Base-by-base conservation (phyloP, 2,888 invertebrate species). In the Drosophila basisetae region DNA sequence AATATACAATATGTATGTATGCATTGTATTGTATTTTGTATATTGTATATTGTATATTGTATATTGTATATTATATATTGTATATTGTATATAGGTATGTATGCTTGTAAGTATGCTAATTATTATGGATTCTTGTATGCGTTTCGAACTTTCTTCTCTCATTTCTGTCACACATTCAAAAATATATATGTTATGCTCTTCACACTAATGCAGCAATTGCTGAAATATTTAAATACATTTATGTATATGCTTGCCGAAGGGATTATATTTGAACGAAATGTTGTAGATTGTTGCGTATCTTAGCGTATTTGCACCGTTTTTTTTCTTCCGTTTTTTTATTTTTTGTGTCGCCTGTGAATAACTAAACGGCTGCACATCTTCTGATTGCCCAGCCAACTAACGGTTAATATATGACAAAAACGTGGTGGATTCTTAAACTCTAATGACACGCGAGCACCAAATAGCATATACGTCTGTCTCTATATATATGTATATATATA, bases 381-480 rank as follows among this genome's bases (percentile, higher is more conserved):
- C 43, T 69, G 58, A 28, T 55, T 35, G 61, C 3, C 33, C 33
- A 39, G 53, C 37, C 28, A 55, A 50, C 59, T 59, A 33, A 52
- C 33, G 35, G 22, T 49, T 61, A 50, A 59, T 22, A 59, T 58
- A 61, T 53, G 60, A 64, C 60, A 70, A 75, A 30, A 65, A 41
- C 50, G 31, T 59, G 60, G 52, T 74, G 59, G 55, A 49, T 43
- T 63, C 65, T 69, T 76, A 73, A 65, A 62, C 54, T 69, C 68
- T 69, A 73, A 65, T 65, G 76, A 78, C 78, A 73, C 62, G 69
- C 55, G 52, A 78, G 77, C 78, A 73, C 73, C 76, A 55, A 54
- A 54, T 37, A 30, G 30, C 60, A 49, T 28, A 50, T 39, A 16
- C n/a, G 30, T 52, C 30, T 52, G 11, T 52, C 16, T 4, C 7